A percentile compares a stretch with the other conserved stretches of the same genome.
phyloP scores from a whole-genome alignment of 2,888 invertebrate species.

The Drosophila imparisetae region DNA sequence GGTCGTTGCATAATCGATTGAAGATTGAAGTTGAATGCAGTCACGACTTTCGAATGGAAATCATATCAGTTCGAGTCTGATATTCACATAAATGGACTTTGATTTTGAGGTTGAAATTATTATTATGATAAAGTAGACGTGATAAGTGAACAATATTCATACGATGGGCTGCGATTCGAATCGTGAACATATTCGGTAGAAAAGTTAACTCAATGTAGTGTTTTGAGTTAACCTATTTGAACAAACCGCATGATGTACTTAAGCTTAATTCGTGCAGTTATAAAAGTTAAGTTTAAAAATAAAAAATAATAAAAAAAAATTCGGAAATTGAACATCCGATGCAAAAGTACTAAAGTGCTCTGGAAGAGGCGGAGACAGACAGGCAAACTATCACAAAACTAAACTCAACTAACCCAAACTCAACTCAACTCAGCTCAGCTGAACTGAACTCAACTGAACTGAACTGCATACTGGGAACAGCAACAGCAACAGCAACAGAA shows the following conservation, averaged over 20 bases:
- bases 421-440: slow-evolving; percentile 30
- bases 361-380: slow-evolving; percentile 25
- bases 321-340: slow-evolving; percentile 77
- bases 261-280: slow-evolving; percentile 9
- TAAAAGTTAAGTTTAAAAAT: slow-evolving; percentile 7
- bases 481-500: slow-evolving; percentile 34
- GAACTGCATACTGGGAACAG: slow-evolving; percentile 28
- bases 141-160: background rate
- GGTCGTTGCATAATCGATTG: slow-evolving; percentile 56
- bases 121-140: background rate
- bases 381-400: slow-evolving; percentile 49
- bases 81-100: slow-evolving; percentile 4
- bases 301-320: slow-evolving; percentile 10
- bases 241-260: slow-evolving; percentile 6
- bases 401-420: slow-evolving; percentile 35
- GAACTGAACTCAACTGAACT: slow-evolving; percentile 24
- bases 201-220: background rate
- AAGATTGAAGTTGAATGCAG: slow-evolving; percentile 41
- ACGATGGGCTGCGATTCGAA: background rate
- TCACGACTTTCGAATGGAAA: slow-evolving; percentile 18
- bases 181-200: background rate
- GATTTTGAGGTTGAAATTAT: slow-evolving; percentile 9
- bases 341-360: slow-evolving; percentile 54
- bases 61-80: slow-evolving; percentile 8
- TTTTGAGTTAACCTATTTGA: slow-evolving; percentile 12